Percentiles rank a stretch among this genome's conserved stretches.
Evolutionary conservation across 2,113 vertebrate genomes (phyloP).

Genomic region (Maccullochella peelii): DNA sequence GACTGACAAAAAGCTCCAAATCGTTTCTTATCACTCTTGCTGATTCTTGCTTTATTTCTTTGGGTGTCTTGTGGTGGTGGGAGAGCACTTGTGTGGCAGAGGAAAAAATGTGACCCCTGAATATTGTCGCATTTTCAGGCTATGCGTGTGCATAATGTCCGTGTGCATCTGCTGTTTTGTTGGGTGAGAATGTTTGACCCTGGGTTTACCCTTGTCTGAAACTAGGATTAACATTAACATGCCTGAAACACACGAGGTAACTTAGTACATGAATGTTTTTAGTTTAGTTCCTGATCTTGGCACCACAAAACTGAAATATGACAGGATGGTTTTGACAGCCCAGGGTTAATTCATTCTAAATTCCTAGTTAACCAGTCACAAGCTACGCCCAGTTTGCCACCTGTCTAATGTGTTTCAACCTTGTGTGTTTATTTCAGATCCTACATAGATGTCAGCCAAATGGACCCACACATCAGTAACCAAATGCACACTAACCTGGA

Average conservation of each 20-base stretch:
- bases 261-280: neutral
- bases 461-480: conserved; percentile 78
- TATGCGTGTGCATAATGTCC: conserved; percentile 33
- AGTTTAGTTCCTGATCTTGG: neutral
- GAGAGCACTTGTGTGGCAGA: conserved; percentile 65
- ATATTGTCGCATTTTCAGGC: conserved; percentile 54
- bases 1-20: conserved; percentile 40
- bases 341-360: conserved; percentile 67
- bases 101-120: conserved; percentile 71
- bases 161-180: conserved; percentile 51
- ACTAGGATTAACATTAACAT: conserved; percentile 1
- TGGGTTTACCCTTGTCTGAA: conserved; percentile 29
- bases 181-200: conserved; percentile 74
- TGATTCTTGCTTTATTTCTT: conserved; percentile 26
- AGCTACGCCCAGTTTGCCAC: neutral
- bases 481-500: conserved; percentile 82
- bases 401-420: conserved; percentile 42
- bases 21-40: conserved; percentile 23
- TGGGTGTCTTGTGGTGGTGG: conserved; percentile 59
- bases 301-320: neutral
- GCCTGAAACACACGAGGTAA: neutral
- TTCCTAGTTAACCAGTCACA: neutral
- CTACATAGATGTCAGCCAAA: conserved; percentile 85
- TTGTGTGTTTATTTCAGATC: conserved; percentile 83
- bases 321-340: conserved; percentile 11